These are phyloP conservation scores for Choloepus hoffmanni DNA, from an alignment of 2,113 vertebrate species.

Conservation along the genomic window DNA sequence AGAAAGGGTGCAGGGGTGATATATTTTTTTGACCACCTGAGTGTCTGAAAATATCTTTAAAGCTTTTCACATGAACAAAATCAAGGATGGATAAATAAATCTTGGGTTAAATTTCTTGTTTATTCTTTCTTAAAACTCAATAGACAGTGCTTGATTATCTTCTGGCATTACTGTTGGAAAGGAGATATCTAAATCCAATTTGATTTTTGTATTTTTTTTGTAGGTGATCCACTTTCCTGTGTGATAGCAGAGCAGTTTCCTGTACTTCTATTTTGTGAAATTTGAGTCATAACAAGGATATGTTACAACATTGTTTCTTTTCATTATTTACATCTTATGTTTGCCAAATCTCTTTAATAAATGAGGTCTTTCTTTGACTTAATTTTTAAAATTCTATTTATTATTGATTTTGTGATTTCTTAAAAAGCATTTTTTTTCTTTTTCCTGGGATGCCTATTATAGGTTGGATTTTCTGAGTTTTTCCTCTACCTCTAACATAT, in stretches of 20 bases:
- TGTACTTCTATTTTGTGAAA: neutral
- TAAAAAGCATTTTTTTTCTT: neutral
- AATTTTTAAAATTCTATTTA: neutral
- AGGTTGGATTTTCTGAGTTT: neutral
- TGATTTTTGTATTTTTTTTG: constrained; percentile 4
- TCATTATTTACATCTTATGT: neutral
- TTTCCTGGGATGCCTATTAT: neutral
- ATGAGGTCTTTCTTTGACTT: neutral
- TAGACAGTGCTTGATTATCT: neutral
- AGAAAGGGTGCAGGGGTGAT: neutral
- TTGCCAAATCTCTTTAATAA: constrained; percentile 1
- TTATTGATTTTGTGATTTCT: constrained; percentile 16
- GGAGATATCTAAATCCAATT: neutral
- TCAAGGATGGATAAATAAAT: neutral
- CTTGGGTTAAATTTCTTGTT: neutral
- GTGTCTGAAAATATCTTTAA: neutral
- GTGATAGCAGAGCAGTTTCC: neutral
- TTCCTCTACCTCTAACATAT: neutral
- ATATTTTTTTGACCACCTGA: neutral
- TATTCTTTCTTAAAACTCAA: neutral
- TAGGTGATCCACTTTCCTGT: neutral
- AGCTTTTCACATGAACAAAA: neutral
- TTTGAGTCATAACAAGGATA: neutral
- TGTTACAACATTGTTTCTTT: neutral
- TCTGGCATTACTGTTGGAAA: neutral